These are phyloP conservation scores for Tachuris rubrigastra DNA, from an alignment of 2,113 vertebrate species.

Conservation along the genomic window DNA sequence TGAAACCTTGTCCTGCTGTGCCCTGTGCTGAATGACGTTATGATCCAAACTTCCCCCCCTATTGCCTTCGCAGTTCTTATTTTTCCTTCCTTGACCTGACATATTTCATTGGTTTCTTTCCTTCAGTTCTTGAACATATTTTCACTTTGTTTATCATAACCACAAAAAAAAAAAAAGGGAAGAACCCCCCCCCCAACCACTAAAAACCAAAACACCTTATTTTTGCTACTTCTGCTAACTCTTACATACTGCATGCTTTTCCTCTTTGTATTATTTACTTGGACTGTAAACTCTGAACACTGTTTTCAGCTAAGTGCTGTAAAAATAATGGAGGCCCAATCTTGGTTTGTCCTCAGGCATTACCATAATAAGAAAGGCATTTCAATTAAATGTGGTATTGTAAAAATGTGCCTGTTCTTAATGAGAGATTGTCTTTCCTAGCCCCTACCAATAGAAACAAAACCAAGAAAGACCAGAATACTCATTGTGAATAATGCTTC, in stretches of 20 bases:
- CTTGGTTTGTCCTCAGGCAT: not conserved
- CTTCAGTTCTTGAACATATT: not conserved
- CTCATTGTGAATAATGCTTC: not conserved
- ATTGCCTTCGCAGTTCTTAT: not conserved
- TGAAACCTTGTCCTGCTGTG: not conserved
- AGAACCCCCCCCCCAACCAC: too few relatives aligned
- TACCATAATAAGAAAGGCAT: not conserved
- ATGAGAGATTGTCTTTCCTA: not conserved
- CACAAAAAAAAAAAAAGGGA: too few relatives aligned
- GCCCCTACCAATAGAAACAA: not conserved
- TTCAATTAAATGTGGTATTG: not conserved
- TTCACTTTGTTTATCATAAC: not conserved
- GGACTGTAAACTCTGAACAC: not conserved
- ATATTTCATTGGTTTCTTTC: not conserved
- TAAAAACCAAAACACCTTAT: not conserved
- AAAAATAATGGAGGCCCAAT: not conserved
- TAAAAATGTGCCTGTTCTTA: not conserved
- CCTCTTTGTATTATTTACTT: not conserved
- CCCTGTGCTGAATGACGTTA: not conserved
- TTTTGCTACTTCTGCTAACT: not conserved
- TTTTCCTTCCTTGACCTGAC: not conserved
- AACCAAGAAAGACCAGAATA: not conserved
- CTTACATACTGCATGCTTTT: not conserved
- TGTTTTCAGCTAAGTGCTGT: not conserved
- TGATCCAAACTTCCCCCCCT: not conserved